Evolutionary conservation across 2,888 invertebrate species (phyloP).

Genomic region (Eristalinus aeneus): DNA sequence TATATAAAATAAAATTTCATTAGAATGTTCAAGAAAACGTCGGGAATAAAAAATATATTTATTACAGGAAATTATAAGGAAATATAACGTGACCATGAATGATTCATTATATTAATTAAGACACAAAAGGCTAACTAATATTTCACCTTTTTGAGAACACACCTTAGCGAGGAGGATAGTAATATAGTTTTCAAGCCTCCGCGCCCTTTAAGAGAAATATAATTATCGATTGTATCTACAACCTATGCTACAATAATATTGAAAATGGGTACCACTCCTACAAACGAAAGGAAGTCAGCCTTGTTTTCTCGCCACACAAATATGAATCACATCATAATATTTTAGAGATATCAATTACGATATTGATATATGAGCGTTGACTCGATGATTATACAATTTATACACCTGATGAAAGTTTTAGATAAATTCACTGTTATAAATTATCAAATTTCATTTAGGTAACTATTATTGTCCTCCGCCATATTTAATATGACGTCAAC

Average conservation of each 20-base stretch:
- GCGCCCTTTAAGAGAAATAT: conserved; percentile 30
- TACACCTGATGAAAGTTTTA: not conserved
- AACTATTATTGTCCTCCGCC: not conserved
- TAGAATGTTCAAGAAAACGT: too few species aligned
- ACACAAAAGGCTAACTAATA: not conserved
- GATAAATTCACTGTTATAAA: not conserved
- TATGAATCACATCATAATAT: conserved; percentile 21
- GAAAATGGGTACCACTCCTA: conserved; percentile 56
- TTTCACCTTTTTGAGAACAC: conserved; percentile 27
- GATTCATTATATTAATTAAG: conserved; percentile 38
- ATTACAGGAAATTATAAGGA: not conserved
- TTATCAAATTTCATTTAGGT: not conserved
- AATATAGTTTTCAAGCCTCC: conserved; percentile 3
- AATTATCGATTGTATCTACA: conserved; percentile 51
- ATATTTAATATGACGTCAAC: not conserved
- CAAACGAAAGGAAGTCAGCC: conserved; percentile 36
- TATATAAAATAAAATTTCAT: too few species aligned
- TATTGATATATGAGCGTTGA: conserved; percentile 22
- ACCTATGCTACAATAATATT: conserved; percentile 40
- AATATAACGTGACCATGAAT: not conserved
- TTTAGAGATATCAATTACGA: conserved; percentile 1
- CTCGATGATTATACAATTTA: not conserved
- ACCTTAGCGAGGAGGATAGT: conserved; percentile 3
- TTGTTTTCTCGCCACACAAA: not conserved
- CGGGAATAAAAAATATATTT: not conserved